phyloP scores from a whole-genome alignment of 1,140 invertebrate genomes.

The Lepidurus couesii region DNA sequence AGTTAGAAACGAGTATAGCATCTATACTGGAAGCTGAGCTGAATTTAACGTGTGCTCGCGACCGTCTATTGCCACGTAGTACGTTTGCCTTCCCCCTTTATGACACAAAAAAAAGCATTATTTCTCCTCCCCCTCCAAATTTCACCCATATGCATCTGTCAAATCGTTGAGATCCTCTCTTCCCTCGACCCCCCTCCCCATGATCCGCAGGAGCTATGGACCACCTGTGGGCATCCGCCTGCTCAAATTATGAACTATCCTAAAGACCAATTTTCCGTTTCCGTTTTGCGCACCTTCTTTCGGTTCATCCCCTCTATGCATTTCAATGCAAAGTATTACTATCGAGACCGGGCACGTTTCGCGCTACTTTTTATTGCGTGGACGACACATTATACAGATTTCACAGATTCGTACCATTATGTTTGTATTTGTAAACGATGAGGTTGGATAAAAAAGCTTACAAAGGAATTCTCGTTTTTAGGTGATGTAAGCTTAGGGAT shows the following conservation, averaged over 20 bases:
- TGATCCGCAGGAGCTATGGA: not conserved
- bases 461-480: too few species aligned
- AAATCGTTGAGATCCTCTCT: not conserved
- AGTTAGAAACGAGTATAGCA: not conserved
- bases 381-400: too few species aligned
- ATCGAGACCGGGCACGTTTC: not conserved
- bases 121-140: not conserved
- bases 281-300: not conserved
- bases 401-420: too few species aligned
- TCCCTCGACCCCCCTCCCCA: not conserved
- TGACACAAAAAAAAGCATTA: not conserved
- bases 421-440: too few species aligned
- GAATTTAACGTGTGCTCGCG: conserved; percentile 16
- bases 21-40: not conserved
- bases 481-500: too few species aligned
- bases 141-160: conserved; percentile 21
- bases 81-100: not conserved
- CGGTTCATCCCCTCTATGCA: not conserved
- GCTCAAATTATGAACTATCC: conserved; percentile 13
- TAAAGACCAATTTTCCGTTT: not conserved
- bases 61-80: conserved; percentile 5
- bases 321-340: not conserved
- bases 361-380: not conserved
- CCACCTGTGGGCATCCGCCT: conserved; percentile 5
- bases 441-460: too few species aligned